phyloP scores from a whole-genome alignment of 2,113 vertebrate species.

The Heptranchias perlo region DNA sequence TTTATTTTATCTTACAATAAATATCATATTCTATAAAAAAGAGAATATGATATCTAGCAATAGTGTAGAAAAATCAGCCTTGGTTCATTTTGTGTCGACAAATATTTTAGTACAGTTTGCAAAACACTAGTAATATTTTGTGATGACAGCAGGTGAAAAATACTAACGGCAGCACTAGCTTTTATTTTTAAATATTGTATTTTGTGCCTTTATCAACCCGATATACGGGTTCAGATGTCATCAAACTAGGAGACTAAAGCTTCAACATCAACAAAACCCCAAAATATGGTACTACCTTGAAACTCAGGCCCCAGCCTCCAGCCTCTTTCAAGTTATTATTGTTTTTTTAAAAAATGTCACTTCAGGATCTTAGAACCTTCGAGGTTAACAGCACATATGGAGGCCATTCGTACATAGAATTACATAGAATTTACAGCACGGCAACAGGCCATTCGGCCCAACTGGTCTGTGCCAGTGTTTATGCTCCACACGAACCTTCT shows the following conservation, averaged over 20 bases:
- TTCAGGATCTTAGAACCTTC: not conserved
- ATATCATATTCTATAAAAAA: constrained; percentile 2
- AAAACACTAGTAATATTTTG: not conserved
- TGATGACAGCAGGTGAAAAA: not conserved
- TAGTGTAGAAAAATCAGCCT: not conserved
- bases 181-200: not conserved
- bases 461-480: not conserved
- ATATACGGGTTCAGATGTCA: not conserved
- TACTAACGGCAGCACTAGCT: not conserved
- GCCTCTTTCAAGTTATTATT: not conserved
- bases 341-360: not conserved
- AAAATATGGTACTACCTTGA: not conserved
- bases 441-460: not conserved
- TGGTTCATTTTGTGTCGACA: not conserved
- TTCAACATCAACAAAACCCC: not conserved
- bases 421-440: not conserved
- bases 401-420: not conserved
- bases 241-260: not conserved
- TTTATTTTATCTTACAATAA: not conserved
- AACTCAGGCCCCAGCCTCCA: not conserved
- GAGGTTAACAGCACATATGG: not conserved
- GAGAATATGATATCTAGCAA: no score
- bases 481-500: not conserved
- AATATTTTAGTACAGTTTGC: not conserved
- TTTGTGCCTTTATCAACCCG: not conserved